Base-by-base conservation (phyloP, 2,797 vertebrate genomes). In the Xenops minutus region DNA sequence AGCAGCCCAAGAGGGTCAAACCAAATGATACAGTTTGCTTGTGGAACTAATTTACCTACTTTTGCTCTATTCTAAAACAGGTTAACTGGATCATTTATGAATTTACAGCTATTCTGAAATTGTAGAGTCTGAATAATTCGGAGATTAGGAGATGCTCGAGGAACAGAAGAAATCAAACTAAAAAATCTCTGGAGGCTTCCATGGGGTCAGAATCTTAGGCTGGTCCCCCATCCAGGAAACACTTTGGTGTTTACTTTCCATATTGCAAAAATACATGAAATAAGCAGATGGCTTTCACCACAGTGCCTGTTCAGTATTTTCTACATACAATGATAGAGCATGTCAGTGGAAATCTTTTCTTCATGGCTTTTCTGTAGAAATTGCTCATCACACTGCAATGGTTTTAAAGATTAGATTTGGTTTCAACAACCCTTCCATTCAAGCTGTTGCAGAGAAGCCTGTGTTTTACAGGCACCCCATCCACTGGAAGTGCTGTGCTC, bases 271-370 rank as follows among this genome's bases (percentile, higher is more conserved):
- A 26, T 17, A 32, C 0, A 0, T 54, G 27, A 76, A 82, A 61
- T 30, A 56, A 68, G 23, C 14, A 36, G 11, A 27, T 15, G 9
- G 69, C 34, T 58, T 32, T 21, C 10, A 7, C 14, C 19, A 8
- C 8, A n/a, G 37, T 43, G 22, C 9, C 27, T 12, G 6, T 29
- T 56, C 51, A n/a, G 32, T 51, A n/a, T 73, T 82, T 59, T 66
- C 12, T 58, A 7, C 3, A 0, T 8, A 7, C 10, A 56, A 3
- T 2, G 4, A 6, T 1, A 4, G 2, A 26, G 9, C 3, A 16
- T 2, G 2, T 30, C 63, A 48, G 30, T 34, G n/a, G 30, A 62
- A 79, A 62, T 37, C 19, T 2, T 11, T 11, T 26, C 39, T 68
- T 61, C 7, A 2, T 37, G 56, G 23, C 14, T 85, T 49, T 62